These are phyloP conservation scores for Nomada ferruginata DNA, from an alignment of 2,888 invertebrate genomes.

Conservation along the genomic window DNA sequence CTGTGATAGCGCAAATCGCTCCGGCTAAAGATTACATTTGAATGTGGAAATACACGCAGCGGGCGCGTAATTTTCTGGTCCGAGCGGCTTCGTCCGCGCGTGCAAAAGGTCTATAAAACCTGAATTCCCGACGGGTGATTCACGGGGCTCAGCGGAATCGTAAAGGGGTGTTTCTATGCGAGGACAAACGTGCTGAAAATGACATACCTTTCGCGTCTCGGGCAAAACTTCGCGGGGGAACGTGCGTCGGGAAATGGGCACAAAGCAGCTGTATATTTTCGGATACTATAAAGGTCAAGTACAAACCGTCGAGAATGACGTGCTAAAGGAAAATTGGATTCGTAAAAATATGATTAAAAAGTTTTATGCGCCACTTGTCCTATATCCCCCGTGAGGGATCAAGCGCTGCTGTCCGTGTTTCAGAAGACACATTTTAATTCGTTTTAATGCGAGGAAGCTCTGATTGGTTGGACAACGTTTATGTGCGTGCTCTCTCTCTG, in stretches of 20 bases:
- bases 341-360: constrained; percentile 58
- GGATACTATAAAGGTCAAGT: constrained; percentile 50
- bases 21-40: constrained; percentile 68
- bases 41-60: constrained; percentile 53
- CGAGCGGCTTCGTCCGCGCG: constrained; percentile 57
- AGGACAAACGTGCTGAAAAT: constrained; percentile 70
- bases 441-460: background rate
- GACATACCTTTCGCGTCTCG: constrained; percentile 48
- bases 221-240: constrained; percentile 35
- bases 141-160: constrained; percentile 64
- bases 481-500: background rate
- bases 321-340: constrained; percentile 46
- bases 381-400: background rate
- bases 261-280: constrained; percentile 55
- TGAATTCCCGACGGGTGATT: constrained; percentile 68
- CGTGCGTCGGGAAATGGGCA: constrained; percentile 30
- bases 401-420: too few relatives aligned
- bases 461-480: background rate
- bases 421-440: background rate
- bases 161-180: constrained; percentile 67
- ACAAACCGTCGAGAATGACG: constrained; percentile 18
- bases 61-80: constrained; percentile 66
- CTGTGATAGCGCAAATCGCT: constrained; percentile 53
- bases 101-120: constrained; percentile 69
- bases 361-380: constrained; percentile 42